These are phyloP conservation scores for Netelia inedita DNA, from an alignment of 2,888 invertebrate species.

Conservation along the genomic window DNA sequence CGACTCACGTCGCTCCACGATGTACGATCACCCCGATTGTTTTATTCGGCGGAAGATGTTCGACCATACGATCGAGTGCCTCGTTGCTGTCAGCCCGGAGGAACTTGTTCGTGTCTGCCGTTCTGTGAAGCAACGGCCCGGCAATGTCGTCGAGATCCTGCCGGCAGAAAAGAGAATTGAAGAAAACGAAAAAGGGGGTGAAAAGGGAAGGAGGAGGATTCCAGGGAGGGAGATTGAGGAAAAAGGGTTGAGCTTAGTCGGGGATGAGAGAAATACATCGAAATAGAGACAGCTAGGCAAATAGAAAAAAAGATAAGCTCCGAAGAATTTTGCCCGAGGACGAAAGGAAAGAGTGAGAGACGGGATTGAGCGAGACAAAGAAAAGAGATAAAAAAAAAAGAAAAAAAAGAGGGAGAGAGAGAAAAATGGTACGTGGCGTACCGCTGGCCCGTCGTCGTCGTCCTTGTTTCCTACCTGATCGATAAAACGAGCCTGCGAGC, in stretches of 20 bases:
- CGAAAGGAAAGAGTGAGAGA: conserved; percentile 9
- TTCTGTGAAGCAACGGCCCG: conserved; percentile 92
- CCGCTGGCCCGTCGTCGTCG: conserved; percentile 24
- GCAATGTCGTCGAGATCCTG: conserved; percentile 95
- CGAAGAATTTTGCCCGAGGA: conserved; percentile 46
- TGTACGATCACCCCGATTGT: conserved; percentile 89
- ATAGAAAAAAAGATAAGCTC: conserved; percentile 58
- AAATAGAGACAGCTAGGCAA: conserved; percentile 41
- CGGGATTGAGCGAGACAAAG: conserved; percentile 2
- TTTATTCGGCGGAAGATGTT: conserved; percentile 90
- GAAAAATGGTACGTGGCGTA: conserved; percentile 1
- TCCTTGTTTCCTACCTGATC: conserved; percentile 79
- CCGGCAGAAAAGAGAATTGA: conserved; percentile 26
- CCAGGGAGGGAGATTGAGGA: conserved; percentile 26
- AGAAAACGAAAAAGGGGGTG: conserved; percentile 32
- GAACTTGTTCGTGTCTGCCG: conserved; percentile 97
- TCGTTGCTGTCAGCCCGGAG: conserved; percentile 94
- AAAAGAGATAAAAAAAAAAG: background rate
- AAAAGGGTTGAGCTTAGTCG: conserved; percentile 29
- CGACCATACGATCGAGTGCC: conserved; percentile 93
- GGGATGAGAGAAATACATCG: conserved; percentile 31
- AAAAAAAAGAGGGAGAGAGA: conserved; percentile 11
- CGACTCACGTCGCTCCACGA: conserved; percentile 88
- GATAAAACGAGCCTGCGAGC: conserved; percentile 85
- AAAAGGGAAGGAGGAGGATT: background rate